Evolutionary conservation across 2,797 vertebrate genomes (phyloP).

Genomic region (Hoplostethus mediterraneus): DNA sequence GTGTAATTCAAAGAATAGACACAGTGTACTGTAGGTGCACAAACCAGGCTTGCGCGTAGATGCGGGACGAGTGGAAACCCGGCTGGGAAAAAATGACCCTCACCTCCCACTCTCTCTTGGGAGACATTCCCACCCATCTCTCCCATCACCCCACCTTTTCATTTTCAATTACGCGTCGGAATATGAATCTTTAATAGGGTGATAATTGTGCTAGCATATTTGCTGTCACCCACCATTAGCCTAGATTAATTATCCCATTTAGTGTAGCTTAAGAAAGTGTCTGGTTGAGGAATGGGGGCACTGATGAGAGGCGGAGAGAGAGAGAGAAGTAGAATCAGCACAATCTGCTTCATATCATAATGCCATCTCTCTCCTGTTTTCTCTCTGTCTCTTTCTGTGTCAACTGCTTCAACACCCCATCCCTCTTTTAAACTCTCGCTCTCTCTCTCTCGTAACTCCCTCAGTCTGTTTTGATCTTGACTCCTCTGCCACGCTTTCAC

Average conservation of each 20-base stretch:
- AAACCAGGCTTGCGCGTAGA: constrained; percentile 1
- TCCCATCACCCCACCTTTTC: constrained; percentile 74
- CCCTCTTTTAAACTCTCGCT: constrained; percentile 10
- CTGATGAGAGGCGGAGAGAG: constrained; percentile 71
- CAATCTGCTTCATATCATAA: constrained; percentile 80
- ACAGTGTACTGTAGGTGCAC: no score
- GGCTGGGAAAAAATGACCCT: constrained; percentile 63
- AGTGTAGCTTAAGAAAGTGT: constrained; percentile 86
- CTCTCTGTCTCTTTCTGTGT: constrained; percentile 40
- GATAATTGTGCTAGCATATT: constrained; percentile 89
- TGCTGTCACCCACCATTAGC: constrained; percentile 89
- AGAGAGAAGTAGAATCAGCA: constrained; percentile 77
- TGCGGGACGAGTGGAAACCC: constrained; percentile 5
- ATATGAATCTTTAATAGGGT: constrained; percentile 88
- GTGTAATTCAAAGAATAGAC: no score
- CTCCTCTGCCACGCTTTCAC: constrained; percentile 41
- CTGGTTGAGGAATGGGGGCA: constrained; percentile 83
- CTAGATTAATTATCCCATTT: constrained; percentile 89
- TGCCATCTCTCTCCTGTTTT: constrained; percentile 62
- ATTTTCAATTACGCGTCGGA: constrained; percentile 84
- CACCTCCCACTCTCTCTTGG: constrained; percentile 52
- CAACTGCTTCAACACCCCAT: background rate
- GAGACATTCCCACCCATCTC: constrained; percentile 60
- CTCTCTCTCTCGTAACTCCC: constrained; percentile 36
- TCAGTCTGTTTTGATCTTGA: constrained; percentile 50